Evolutionary conservation across 2,113 vertebrate species (phyloP), one percentile per base, ranked within the genome.

Genomic region (Muntiacus reevesi): DNA sequence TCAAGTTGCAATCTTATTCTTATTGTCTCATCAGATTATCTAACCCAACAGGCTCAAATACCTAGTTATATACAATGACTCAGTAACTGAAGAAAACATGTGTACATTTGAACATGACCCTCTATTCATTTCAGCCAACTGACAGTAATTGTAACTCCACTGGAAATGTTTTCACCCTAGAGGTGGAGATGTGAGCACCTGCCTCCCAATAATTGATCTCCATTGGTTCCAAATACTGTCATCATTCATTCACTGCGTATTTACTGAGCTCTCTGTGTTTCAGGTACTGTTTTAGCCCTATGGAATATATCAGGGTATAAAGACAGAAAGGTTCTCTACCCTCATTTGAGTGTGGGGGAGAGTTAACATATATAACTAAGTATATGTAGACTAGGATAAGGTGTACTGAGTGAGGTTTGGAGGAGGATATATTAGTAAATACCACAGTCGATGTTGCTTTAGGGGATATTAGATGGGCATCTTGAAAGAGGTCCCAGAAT

Each of bases 91-190:
- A 1, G 17, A 82, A 78, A 27, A 87, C 50, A 43, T 64, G 57
- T 60, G 3, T 62, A 83, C 91, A 50, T 86, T 62, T 92, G 12
- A 89, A 36, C 36, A 25, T 0, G 23, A 76, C 27, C 92, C 16
- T 60, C 40, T 50, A 74, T 96, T 97, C 78, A 50, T 83, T 87
- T 96, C 17, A 85, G 64, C 97, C 78, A 92, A 47, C 27, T 94
- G 17, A 40, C 54, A 19, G 28, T 76, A 71, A 93, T 40, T 88
- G 12, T 87, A 92, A 7, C 15, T 96, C 23, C 54, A 0, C 60
- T 78, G 33, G 47, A 87, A 90, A 92, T 33, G 47, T 67, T 79
- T 94, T 84, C 27, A 12, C 59, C 76, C 30, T 28, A 8, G 79
- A 67, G 27, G 16, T 27, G 11, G 57, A 97, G 97, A 83, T 82